Conservation (phyloP, 1,140 invertebrate species). For the Temnothorax nylanderi region DNA sequence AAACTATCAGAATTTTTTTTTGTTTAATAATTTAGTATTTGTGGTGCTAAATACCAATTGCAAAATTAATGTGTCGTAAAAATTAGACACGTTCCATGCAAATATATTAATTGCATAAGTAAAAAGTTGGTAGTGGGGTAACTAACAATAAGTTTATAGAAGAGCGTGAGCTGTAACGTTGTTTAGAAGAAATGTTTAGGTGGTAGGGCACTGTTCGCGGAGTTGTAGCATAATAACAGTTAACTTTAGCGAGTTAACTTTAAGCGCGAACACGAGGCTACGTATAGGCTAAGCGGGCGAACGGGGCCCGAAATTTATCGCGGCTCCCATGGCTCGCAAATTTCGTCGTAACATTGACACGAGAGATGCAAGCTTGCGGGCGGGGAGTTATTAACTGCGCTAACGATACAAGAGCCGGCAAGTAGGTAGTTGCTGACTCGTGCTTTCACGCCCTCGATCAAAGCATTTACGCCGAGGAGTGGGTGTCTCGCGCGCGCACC, state of each 20-base stretch:
- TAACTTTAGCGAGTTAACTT: conserved; percentile 6
- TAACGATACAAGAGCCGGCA: conserved; percentile 65
- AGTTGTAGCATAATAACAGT: neutral
- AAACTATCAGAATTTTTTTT: neutral
- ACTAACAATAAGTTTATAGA: too few species aligned
- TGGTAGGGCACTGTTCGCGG: neutral
- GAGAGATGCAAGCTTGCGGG: conserved; percentile 36
- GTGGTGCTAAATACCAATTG: neutral
- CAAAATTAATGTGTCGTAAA: neutral
- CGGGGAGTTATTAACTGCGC: conserved; percentile 65
- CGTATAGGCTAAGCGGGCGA: conserved; percentile 4
- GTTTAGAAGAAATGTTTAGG: too few species aligned
- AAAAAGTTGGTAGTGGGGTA: too few species aligned
- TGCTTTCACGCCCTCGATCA: conserved; percentile 71
- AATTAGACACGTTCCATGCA: neutral
- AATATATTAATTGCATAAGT: too few species aligned
- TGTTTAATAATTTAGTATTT: neutral
- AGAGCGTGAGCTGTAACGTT: too few species aligned
- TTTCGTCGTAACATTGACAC: conserved; percentile 54
- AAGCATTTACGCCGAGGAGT: conserved; percentile 65
- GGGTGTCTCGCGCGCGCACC: neutral
- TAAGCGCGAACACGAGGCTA: neutral
- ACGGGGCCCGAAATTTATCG: conserved; percentile 28
- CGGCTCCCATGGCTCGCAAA: conserved; percentile 20
- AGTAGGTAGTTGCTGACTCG: conserved; percentile 67